Conservation (phyloP, 1,140 invertebrate species). For the Hestina assimilis region DNA sequence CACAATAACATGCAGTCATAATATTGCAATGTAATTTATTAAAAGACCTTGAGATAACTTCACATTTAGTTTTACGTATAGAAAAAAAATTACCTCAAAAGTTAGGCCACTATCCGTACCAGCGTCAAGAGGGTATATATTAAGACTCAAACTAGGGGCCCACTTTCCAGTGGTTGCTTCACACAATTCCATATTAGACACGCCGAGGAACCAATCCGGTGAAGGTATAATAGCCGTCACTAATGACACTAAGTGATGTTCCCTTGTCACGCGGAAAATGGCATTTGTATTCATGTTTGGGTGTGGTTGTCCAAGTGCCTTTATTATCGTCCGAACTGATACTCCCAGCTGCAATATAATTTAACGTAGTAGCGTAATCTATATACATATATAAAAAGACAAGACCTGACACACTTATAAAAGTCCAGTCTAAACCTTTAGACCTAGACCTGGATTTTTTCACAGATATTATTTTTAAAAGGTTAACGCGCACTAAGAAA, state of each 20-base stretch:
- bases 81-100: slow-evolving; percentile 50
- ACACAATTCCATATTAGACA: slow-evolving; percentile 63
- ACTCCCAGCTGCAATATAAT: slow-evolving; percentile 40
- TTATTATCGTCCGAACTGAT: slow-evolving; percentile 59
- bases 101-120: slow-evolving; percentile 61
- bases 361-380: not conserved
- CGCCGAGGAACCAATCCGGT: slow-evolving; percentile 69
- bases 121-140: slow-evolving; percentile 65
- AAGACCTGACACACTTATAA: too few relatives aligned
- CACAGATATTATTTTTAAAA: too few relatives aligned
- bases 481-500: too few relatives aligned
- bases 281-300: slow-evolving; percentile 48
- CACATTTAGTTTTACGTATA: not conserved
- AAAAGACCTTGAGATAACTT: too few relatives aligned
- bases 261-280: slow-evolving; percentile 48
- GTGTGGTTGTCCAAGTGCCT: slow-evolving; percentile 49
- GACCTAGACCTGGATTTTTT: too few relatives aligned
- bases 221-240: slow-evolving; percentile 58
- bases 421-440: too few relatives aligned
- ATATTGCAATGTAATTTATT: too few relatives aligned
- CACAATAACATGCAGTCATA: too few relatives aligned
- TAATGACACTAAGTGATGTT: slow-evolving; percentile 56
- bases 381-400: not conserved
- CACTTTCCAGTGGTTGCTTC: slow-evolving; percentile 41
- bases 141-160: slow-evolving; percentile 48